phyloP scores from a whole-genome alignment of 2,113 vertebrate genomes.

The Eretmochelys imbricata region DNA sequence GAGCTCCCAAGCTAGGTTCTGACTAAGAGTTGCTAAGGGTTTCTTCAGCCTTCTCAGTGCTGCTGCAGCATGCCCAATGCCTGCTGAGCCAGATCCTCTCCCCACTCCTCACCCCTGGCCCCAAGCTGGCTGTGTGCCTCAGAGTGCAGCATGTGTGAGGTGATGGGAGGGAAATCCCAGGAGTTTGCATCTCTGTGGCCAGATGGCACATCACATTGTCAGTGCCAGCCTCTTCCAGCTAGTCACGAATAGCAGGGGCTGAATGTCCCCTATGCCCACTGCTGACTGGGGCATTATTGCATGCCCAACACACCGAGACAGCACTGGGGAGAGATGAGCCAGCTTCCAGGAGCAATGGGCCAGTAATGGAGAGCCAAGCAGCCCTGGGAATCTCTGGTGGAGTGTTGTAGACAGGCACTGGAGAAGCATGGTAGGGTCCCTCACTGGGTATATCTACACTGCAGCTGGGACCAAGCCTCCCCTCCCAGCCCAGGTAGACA shows the following conservation, averaged over 20 bases:
- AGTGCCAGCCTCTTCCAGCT: neutral
- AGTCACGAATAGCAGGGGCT: neutral
- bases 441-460: neutral
- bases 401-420: accelerated
- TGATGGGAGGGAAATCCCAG: accelerated
- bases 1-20: neutral
- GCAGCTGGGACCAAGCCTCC: neutral
- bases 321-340: neutral
- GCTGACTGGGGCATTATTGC: neutral
- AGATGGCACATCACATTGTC: accelerated
- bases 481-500: neutral
- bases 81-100: neutral
- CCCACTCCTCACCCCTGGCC: neutral
- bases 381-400: accelerated
- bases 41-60: neutral
- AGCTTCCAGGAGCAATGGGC: neutral
- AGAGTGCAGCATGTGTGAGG: neutral
- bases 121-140: neutral
- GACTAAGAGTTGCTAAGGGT: slow-evolving; percentile 2
- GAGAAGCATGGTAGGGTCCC: neutral
- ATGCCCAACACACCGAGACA: neutral
- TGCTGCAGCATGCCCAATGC: accelerated
- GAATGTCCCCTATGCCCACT: neutral
- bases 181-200: neutral
- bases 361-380: neutral